These are phyloP conservation scores for Helostoma temminkii DNA, from an alignment of 2,797 vertebrate species.

Conservation along the genomic window DNA sequence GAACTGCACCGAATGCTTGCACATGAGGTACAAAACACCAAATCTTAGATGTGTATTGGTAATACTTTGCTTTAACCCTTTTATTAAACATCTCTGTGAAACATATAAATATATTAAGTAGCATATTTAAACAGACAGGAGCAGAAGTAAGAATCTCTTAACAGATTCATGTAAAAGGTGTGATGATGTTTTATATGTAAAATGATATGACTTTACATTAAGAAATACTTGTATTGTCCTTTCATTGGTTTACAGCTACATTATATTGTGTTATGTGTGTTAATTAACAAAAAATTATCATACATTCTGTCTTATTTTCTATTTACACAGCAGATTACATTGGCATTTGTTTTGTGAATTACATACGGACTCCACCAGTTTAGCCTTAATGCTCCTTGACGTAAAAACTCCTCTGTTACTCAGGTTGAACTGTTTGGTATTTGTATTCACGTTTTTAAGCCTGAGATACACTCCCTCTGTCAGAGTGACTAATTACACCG, in stretches of 20 bases:
- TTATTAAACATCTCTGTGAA: not conserved
- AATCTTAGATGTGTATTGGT: not conserved
- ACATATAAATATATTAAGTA: not conserved
- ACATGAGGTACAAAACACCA: slow-evolving; percentile 83
- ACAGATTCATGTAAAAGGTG: not conserved
- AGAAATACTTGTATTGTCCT: too few relatives aligned
- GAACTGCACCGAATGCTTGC: slow-evolving; percentile 89
- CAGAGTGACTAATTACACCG: not conserved
- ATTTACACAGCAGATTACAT: too few relatives aligned
- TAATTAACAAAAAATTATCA: too few relatives aligned
- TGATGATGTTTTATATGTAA: not conserved
- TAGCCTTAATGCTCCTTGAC: not conserved
- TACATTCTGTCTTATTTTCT: not conserved
- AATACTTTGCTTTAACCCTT: too few relatives aligned
- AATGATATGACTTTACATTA: too few relatives aligned
- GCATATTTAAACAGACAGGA: too few relatives aligned
- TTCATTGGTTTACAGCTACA: not conserved
- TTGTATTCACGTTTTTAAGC: not conserved
- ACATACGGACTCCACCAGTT: not conserved
- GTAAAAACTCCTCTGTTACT: slow-evolving; percentile 11
- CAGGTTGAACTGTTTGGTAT: not conserved
- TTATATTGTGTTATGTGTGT: not conserved
- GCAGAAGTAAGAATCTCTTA: not conserved
- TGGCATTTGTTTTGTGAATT: not conserved
- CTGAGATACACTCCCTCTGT: not conserved